phyloP scores from a whole-genome alignment of 2,113 vertebrate genomes.

The Tragelaphus buxtoni region DNA sequence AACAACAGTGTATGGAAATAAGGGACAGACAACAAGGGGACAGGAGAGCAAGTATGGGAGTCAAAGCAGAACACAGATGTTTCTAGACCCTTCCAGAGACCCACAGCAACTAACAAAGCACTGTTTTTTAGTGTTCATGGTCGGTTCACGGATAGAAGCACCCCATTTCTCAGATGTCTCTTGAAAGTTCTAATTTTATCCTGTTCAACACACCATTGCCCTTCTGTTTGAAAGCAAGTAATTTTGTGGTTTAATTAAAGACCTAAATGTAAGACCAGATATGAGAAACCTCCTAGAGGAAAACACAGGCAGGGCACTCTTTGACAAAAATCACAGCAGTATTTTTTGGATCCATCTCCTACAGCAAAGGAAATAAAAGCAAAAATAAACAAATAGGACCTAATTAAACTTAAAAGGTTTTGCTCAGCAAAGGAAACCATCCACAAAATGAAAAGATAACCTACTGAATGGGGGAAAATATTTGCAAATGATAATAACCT shows the following conservation, averaged over 20 bases:
- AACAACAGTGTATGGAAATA: not conserved
- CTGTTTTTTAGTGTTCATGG: not conserved
- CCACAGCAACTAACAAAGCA: not conserved
- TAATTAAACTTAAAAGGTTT: not conserved
- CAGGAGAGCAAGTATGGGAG: not conserved
- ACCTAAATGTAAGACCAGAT: not conserved
- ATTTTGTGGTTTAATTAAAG: not conserved
- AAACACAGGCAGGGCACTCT: not conserved
- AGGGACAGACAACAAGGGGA: not conserved
- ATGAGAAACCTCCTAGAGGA: not conserved
- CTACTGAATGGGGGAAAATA: not conserved
- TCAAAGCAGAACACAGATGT: not conserved
- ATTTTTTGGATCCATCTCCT: not conserved
- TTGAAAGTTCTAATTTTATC: not conserved
- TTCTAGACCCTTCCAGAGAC: constrained; percentile 11
- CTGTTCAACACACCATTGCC: not conserved
- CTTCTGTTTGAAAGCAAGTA: not conserved
- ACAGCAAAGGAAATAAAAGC: not conserved
- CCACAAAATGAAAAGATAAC: not conserved
- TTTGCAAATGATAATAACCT: not conserved
- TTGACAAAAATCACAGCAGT: not conserved
- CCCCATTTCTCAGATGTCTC: not conserved
- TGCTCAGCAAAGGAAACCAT: not conserved
- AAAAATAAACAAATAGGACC: not conserved
- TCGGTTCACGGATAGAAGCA: not conserved